A percentile compares a stretch with the other conserved stretches of the same genome.
These are phyloP conservation scores for Eunapius fragilis DNA, from an alignment of 37 sponge, comb jelly and placozoan species.

Conservation along the genomic window DNA sequence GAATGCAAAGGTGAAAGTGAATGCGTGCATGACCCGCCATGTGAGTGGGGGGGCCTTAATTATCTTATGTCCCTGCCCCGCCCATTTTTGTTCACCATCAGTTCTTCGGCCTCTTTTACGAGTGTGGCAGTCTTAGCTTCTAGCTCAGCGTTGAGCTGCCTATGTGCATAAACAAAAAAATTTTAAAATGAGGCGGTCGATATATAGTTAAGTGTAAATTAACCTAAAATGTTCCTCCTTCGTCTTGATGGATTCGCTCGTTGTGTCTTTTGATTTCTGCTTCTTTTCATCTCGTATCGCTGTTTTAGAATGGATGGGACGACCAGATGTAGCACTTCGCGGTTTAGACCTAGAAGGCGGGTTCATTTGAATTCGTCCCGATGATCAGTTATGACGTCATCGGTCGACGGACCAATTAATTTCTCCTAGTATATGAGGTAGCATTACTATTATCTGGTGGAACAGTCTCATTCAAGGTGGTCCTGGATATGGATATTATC, in stretches of 20 bases:
- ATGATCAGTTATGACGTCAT: too few relatives aligned
- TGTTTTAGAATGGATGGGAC: background rate
- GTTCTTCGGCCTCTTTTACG: conserved; percentile 70
- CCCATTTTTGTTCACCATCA: conserved; percentile 41
- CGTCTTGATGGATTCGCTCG: background rate
- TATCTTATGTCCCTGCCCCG: too few relatives aligned
- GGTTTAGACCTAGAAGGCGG: background rate
- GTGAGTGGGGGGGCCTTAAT: too few relatives aligned
- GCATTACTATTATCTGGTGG: too few relatives aligned
- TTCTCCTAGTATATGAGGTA: too few relatives aligned
- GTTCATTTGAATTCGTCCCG: background rate
- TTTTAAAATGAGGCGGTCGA: too few relatives aligned
- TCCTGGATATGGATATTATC: too few relatives aligned
- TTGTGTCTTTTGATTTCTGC: background rate
- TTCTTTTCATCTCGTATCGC: background rate
- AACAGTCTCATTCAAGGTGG: too few relatives aligned
- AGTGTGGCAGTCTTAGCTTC: conserved; percentile 75
- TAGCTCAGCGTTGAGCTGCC: conserved; percentile 75
- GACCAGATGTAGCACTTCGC: background rate
- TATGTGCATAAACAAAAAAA: background rate
- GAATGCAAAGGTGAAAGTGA: background rate
- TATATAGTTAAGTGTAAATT: background rate
- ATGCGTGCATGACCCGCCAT: background rate
- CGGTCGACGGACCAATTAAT: too few relatives aligned
- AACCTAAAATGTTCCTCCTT: background rate